Conservation (phyloP, 2,797 vertebrate species). For the Epinephelus coioides region DNA sequence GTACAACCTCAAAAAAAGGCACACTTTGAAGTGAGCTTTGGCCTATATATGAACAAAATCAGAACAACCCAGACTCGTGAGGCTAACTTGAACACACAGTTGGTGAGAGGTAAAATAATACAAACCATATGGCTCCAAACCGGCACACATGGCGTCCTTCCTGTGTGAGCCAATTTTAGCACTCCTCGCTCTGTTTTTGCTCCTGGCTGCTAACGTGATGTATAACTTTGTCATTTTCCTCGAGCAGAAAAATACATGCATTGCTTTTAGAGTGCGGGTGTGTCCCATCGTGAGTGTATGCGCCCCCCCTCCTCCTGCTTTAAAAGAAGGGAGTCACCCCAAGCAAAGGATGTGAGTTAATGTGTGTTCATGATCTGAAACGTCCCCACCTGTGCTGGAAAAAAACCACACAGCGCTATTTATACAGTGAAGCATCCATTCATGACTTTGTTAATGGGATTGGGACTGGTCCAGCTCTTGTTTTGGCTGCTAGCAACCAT, state of each 20-base stretch:
- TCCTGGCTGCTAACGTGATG: constrained; percentile 23
- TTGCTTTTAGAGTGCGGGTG: background rate
- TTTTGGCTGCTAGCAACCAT: constrained; percentile 53
- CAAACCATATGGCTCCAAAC: constrained; percentile 38
- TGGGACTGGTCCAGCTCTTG: constrained; percentile 56
- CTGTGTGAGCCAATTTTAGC: background rate
- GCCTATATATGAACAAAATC: constrained; percentile 14
- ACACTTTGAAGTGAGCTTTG: constrained; percentile 21
- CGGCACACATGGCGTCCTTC: background rate
- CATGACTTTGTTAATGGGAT: constrained; percentile 63
- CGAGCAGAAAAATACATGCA: constrained; percentile 1
- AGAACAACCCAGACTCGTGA: constrained; percentile 33
- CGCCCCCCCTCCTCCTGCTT: background rate
- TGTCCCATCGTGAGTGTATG: background rate
- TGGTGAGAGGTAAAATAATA: constrained; percentile 16
- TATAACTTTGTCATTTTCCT: constrained; percentile 23
- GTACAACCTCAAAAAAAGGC: background rate
- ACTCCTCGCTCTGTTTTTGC: constrained; percentile 8
- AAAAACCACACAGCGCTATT: constrained; percentile 28
- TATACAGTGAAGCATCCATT: constrained; percentile 57
- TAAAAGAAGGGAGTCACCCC: constrained; percentile 20
- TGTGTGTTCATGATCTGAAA: constrained; percentile 46
- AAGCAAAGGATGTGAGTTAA: constrained; percentile 46
- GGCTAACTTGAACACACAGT: constrained; percentile 15
- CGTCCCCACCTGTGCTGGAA: constrained; percentile 51